Base-by-base conservation (phyloP, 2,888 invertebrate species). In the Leucania comma region DNA sequence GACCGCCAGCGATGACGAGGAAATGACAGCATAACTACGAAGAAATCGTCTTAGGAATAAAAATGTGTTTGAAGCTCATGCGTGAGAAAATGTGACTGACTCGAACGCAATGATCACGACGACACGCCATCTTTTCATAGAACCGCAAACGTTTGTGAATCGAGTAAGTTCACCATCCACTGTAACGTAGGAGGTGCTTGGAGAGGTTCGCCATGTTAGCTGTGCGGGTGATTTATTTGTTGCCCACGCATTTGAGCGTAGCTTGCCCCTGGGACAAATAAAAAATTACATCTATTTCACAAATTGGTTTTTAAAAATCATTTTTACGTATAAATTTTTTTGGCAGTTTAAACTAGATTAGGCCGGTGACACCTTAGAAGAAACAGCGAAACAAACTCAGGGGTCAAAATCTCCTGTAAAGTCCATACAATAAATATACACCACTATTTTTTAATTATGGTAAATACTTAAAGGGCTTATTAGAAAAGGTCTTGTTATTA, bases 41-140 rank as follows among this genome's bases (percentile, higher is more conserved):
- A 91, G 92, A 93, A 92, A 93, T 92, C 93, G 90, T 84, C 82
- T 68, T 61, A 72, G 73, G 90, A 91, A 92, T 93, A 86, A 89
- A 88, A 90, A 92, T 91, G 86, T 83, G 70, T 78, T 78, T 68
- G 75, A 71, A 57, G 62, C 66, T 38, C 24, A 38, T 87, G 75
- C 92, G 91, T 92, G 92, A 91, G 86, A 89, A 77, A 85, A 92
- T 92, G 92, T 75, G 80, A 54, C 61, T 38, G 58, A 73, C 53
- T 50, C 54, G n/a, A 72, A 66, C 63, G 78, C 53, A 62, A 46
- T 71, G 57, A 59, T 72, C 80, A 80, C 60, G 64, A 80, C 60
- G 64, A 51, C 48, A 80, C 20, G 32, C 66, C 54, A 42, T 78
- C 42, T 59, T 54, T 78, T 42, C 54, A 78, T 54, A 56, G 35